A percentile compares a stretch with the other conserved stretches of the same genome.
Evolutionary conservation across 1,140 invertebrate genomes (phyloP).

Genomic region (Bombus balteatus): DNA sequence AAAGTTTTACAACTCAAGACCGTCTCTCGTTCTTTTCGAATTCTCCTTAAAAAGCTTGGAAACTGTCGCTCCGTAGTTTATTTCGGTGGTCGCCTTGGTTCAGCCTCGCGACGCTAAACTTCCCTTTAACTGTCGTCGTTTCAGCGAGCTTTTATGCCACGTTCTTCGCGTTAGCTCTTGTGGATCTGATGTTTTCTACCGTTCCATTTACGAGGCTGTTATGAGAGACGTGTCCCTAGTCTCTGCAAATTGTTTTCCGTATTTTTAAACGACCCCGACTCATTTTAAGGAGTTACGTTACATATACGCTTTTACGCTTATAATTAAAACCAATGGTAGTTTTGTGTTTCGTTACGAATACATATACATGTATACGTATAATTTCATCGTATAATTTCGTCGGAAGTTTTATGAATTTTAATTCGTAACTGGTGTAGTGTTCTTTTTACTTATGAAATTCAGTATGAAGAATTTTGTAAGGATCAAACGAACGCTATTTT

Average conservation of each 20-base stretch:
- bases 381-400: too few species aligned
- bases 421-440: neutral
- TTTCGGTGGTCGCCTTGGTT: conserved; percentile 16
- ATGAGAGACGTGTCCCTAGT: too few species aligned
- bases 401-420: too few species aligned
- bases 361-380: too few species aligned
- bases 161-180: too few species aligned
- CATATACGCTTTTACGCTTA: too few species aligned
- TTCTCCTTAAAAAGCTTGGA: conserved; percentile 15
- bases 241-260: neutral
- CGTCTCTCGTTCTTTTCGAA: neutral
- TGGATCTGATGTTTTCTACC: neutral
- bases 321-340: too few species aligned
- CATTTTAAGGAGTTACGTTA: neutral
- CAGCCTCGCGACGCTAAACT: conserved; percentile 9
- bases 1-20: neutral
- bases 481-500: too few species aligned
- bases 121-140: conserved; percentile 26
- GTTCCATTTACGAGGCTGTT: conserved; percentile 1
- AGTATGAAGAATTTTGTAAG: neutral
- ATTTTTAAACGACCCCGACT: neutral
- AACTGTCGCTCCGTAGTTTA: neutral
- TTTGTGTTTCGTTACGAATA: too few species aligned
- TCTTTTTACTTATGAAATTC: neutral
- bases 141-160: conserved; percentile 13